Evolutionary conservation across 2,888 invertebrate species (phyloP).

Genomic region (Ferdinandea cuprea): DNA sequence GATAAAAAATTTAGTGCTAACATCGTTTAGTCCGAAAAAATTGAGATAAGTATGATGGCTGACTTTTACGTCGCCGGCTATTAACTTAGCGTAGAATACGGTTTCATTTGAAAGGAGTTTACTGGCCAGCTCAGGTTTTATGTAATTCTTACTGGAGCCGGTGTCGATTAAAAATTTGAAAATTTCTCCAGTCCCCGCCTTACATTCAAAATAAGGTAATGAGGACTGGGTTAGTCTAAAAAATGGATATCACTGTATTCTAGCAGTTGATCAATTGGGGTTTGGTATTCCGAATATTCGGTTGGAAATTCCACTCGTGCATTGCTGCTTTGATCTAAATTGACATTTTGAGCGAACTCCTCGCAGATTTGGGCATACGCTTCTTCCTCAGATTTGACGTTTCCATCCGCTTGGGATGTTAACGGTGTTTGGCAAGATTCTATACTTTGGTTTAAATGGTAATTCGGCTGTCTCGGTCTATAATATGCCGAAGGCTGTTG

Average conservation of each 20-base stretch:
- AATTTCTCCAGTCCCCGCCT: slow-evolving; percentile 8
- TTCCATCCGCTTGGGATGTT: not conserved
- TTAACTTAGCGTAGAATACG: slow-evolving; percentile 22
- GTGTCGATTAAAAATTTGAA: slow-evolving; percentile 24
- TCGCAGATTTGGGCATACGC: slow-evolving; percentile 3
- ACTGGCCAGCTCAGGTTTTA: slow-evolving; percentile 4
- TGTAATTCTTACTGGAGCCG: slow-evolving; percentile 24
- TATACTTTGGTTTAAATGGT: slow-evolving; percentile 8
- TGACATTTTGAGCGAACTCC: slow-evolving; percentile 7
- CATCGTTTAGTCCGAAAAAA: slow-evolving; percentile 25
- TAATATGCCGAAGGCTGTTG: slow-evolving; percentile 8
- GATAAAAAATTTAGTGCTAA: too few relatives aligned
- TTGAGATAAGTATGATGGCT: not conserved
- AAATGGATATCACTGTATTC: slow-evolving; percentile 30
- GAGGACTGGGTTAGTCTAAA: slow-evolving; percentile 23
- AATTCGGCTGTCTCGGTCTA: slow-evolving; percentile 8
- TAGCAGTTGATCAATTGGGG: slow-evolving; percentile 17
- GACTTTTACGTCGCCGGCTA: too few relatives aligned
- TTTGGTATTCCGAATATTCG: slow-evolving; percentile 3
- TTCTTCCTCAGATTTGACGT: slow-evolving; percentile 15
- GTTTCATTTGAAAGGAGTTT: slow-evolving; percentile 3
- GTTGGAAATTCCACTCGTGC: not conserved
- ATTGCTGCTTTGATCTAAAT: not conserved
- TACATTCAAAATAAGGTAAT: slow-evolving; percentile 20
- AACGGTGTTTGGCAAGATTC: slow-evolving; percentile 3